Evolutionary conservation across 1,140 invertebrate genomes (phyloP), one percentile per base, ranked within the genome.

Genomic region (Conus ventricosus): DNA sequence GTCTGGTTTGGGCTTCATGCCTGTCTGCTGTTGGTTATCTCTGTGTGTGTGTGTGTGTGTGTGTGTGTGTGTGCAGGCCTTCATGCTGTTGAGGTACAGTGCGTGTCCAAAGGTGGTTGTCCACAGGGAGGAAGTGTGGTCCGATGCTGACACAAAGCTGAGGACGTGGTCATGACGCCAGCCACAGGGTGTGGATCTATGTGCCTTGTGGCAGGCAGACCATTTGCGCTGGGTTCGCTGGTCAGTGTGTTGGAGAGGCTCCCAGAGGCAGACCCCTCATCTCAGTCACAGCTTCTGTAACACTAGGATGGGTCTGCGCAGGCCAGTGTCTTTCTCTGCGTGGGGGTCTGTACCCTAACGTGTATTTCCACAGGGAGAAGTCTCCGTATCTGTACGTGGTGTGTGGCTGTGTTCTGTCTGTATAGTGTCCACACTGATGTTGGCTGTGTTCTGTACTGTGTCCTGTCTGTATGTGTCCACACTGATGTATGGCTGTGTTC

Each of bases 391-490:
- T 80, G 99, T 99, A 95, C 98, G 99, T 83, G 54, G 20, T 71
- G 39, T 7, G 63, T 88, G 53, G 8, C 55, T 75, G 53, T 75
- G 51, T 75, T 39, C 39, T 39, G 39, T 85, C 39, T 23, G 51
- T 84, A 7, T 89, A 95, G 95, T 39, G 92, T 95, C 0, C 97
- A 98, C 75, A 98, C 97, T 39, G 39, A 39, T 39, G 39, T 0
- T 95, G 99, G 23, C 96, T 99, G 89, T 97, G 97, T 89, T 97
- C 98, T 96, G 99, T 98, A 5, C 96, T 99, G 2, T 99, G 99
- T 96, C 99, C 99, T 0, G 99, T 99, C 95, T 99, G 97, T 99
- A 7, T 99, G 98, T 94, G 97, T 96, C 92, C 98, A 99, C 94
- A 98, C 98, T 84, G 99, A 99, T 39, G 39, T 39, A 39, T 95